Percentiles rank a stretch among this genome's conserved stretches.
phyloP scores from a whole-genome alignment of 37 sponge, comb jelly and placozoan species.

The Mnemiopsis leidyi region DNA sequence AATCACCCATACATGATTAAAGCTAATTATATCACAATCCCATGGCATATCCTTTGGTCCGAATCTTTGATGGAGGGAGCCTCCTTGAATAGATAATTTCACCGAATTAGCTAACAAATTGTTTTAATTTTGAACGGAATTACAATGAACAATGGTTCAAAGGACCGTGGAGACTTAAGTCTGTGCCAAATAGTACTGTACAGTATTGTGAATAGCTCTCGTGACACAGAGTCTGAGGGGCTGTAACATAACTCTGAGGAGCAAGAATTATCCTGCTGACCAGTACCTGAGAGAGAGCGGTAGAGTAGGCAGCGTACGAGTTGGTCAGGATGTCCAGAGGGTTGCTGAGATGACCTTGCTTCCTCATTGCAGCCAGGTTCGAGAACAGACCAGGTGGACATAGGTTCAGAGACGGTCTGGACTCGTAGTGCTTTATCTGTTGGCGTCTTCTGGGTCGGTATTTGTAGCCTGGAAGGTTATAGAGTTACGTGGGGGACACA shows the following conservation, averaged over 20 bases:
- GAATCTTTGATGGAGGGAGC: not conserved
- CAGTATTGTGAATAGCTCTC: not conserved
- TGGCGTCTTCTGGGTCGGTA: slow-evolving; percentile 60
- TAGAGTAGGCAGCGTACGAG: slow-evolving; percentile 59
- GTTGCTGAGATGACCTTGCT: not conserved
- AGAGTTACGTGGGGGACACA: no score
- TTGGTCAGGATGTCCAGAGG: slow-evolving; percentile 55
- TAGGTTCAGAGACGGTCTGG: not conserved
- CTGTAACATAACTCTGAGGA: not conserved
- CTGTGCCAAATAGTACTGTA: not conserved
- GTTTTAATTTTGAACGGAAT: slow-evolving; percentile 44
- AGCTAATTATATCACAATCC: slow-evolving; percentile 49
- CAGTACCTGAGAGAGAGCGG: slow-evolving; percentile 45
- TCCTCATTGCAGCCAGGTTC: not conserved
- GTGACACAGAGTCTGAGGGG: not conserved
- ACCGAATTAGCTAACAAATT: slow-evolving; percentile 22
- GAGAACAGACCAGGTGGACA: slow-evolving; percentile 48
- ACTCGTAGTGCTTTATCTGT: slow-evolving; percentile 51
- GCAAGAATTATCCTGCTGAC: not conserved
- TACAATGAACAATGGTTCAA: slow-evolving; percentile 51
- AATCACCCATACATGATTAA: slow-evolving; percentile 33
- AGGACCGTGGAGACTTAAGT: not conserved
- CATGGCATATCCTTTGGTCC: slow-evolving; percentile 42
- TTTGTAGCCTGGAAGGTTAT: slow-evolving; percentile 33
- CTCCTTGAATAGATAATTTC: not conserved